These are phyloP conservation scores for Heterocephalus glaber DNA, from an alignment of 2,113 vertebrate species.

Conservation along the genomic window DNA sequence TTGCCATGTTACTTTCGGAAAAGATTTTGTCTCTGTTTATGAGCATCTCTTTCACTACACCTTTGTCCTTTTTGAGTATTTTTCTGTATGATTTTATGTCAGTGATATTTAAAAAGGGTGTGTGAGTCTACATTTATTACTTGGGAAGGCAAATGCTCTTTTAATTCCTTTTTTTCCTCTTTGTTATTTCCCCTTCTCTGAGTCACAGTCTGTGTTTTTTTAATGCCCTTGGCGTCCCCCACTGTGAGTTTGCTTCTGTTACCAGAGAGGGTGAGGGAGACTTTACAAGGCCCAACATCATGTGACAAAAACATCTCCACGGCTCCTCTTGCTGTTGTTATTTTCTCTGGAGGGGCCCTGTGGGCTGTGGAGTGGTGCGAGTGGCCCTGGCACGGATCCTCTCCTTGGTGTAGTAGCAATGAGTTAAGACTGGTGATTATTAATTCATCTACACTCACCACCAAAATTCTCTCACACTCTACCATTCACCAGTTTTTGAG, in stretches of 20 bases:
- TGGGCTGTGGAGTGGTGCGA: slow-evolving; percentile 58
- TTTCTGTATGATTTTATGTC: background rate
- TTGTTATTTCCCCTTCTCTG: slow-evolving; percentile 44
- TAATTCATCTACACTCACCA: slow-evolving; percentile 72
- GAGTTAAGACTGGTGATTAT: slow-evolving; percentile 74
- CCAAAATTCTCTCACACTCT: slow-evolving; percentile 71
- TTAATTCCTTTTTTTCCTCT: background rate
- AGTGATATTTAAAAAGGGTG: background rate
- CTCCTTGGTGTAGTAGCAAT: slow-evolving; percentile 50
- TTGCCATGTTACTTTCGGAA: background rate
- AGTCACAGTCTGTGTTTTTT: slow-evolving; percentile 19
- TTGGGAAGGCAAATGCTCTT: background rate
- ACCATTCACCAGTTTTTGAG: slow-evolving; percentile 74
- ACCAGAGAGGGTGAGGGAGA: slow-evolving; percentile 57
- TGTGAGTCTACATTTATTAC: background rate
- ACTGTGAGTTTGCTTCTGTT: slow-evolving; percentile 73
- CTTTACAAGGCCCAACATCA: slow-evolving; percentile 64
- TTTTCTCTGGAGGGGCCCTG: slow-evolving; percentile 71
- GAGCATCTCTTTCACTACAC: background rate
- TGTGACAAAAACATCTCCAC: slow-evolving; percentile 57
- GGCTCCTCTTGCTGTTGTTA: slow-evolving; percentile 69
- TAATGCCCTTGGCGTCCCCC: slow-evolving; percentile 60
- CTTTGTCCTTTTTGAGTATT: background rate
- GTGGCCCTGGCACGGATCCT: slow-evolving; percentile 28
- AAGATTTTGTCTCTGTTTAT: accelerated